Conservation (phyloP, 1,140 invertebrate species). For the Bombus terrestris region DNA sequence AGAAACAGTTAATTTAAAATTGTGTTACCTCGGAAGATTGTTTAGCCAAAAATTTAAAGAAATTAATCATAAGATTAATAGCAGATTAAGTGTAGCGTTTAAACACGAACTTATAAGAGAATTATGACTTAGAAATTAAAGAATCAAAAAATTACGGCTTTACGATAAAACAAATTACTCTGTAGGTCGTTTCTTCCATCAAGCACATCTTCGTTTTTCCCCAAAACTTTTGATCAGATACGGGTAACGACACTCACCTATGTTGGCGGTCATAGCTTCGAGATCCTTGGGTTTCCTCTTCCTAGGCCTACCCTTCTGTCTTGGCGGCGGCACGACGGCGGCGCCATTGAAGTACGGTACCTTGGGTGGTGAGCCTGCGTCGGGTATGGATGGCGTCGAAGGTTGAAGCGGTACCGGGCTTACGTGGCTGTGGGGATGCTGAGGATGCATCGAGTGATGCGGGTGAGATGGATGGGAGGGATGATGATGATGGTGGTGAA, state of each 20-base stretch:
- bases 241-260: conserved; percentile 86
- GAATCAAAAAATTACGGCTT: too few species aligned
- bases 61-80: too few species aligned
- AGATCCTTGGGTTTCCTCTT: conserved; percentile 95
- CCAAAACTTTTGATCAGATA: background rate
- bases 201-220: too few species aligned
- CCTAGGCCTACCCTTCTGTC: conserved; percentile 95
- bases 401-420: conserved; percentile 80
- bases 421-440: conserved; percentile 79
- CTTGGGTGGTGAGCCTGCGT: conserved; percentile 80
- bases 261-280: conserved; percentile 91
- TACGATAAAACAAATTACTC: too few species aligned
- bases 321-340: conserved; percentile 84
- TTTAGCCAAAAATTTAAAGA: too few species aligned
- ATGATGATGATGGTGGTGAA: conserved; percentile 81
- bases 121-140: too few species aligned
- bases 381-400: conserved; percentile 73
- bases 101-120: too few species aligned
- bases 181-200: too few species aligned
- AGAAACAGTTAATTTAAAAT: too few species aligned
- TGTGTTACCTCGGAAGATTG: too few species aligned
- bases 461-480: conserved; percentile 76
- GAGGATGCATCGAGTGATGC: conserved; percentile 82
- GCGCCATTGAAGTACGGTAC: conserved; percentile 89
- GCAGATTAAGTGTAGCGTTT: too few species aligned